phyloP scores from a whole-genome alignment of 2,113 vertebrate genomes.

The Brachionichthys hirsutus region DNA sequence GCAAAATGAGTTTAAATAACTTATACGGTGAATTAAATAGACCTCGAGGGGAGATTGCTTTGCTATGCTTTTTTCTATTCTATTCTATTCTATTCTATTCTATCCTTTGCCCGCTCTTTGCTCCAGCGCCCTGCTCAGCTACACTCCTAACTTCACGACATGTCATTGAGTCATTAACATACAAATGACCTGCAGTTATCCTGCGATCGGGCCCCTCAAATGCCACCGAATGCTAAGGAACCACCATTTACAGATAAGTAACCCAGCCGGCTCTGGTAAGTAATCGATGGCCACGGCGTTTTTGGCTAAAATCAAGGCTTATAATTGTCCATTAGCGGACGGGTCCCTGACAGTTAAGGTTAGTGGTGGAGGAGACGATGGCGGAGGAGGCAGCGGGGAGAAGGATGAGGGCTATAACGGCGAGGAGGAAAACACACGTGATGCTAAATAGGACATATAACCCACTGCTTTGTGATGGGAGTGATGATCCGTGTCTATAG shows the following conservation, averaged over 20 bases:
- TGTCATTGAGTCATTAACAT: slow-evolving; percentile 79
- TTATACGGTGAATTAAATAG: background rate
- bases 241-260: slow-evolving; percentile 75
- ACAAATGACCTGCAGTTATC: slow-evolving; percentile 78
- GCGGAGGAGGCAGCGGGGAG: slow-evolving; percentile 1
- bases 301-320: slow-evolving; percentile 67
- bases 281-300: slow-evolving; percentile 57
- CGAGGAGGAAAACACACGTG: slow-evolving; percentile 20
- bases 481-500: slow-evolving; percentile 21
- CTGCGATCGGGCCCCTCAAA: slow-evolving; percentile 70
- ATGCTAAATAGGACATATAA: slow-evolving; percentile 48
- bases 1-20: background rate
- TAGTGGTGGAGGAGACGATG: slow-evolving; percentile 50
- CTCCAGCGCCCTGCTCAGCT: slow-evolving; percentile 44
- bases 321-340: slow-evolving; percentile 64
- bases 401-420: slow-evolving; percentile 17
- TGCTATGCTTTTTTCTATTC: slow-evolving; percentile 21
- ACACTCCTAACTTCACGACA: slow-evolving; percentile 70
- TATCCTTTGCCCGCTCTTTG: slow-evolving; percentile 5
- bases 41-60: background rate
- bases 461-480: slow-evolving; percentile 29
- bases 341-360: slow-evolving; percentile 51
- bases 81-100: slow-evolving; percentile 15
- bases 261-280: slow-evolving; percentile 59
- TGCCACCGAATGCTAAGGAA: slow-evolving; percentile 81